These are phyloP conservation scores for Hyaena hyaena DNA, from an alignment of 2,113 vertebrate species.

Conservation along the genomic window DNA sequence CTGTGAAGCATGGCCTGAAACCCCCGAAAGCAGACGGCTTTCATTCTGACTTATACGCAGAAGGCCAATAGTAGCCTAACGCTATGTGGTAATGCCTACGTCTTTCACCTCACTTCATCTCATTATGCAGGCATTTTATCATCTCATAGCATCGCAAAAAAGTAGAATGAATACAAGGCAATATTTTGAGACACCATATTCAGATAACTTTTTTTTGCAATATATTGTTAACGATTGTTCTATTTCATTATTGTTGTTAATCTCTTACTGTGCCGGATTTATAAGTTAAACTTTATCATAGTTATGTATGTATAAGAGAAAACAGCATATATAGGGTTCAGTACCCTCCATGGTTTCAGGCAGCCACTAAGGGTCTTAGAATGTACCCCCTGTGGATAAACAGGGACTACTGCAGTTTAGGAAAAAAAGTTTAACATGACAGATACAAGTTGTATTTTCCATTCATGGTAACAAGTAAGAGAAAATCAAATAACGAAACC, in stretches of 20 bases:
- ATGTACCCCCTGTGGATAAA: neutral
- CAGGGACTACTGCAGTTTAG: neutral
- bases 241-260: neutral
- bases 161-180: neutral
- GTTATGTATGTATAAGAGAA: neutral
- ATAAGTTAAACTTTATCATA: neutral
- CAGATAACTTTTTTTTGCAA: neutral
- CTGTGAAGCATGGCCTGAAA: neutral
- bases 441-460: neutral
- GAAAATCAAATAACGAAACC: conserved; percentile 25
- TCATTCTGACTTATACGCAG: neutral
- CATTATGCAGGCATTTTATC: neutral
- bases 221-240: neutral
- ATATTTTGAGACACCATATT: neutral
- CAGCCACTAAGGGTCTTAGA: neutral
- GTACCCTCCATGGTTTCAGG: neutral
- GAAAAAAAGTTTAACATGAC: neutral
- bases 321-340: neutral
- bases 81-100: neutral
- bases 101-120: neutral
- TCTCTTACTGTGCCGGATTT: neutral
- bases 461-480: neutral
- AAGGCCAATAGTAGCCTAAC: neutral
- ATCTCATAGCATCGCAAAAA: neutral
- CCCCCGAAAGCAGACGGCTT: neutral